A percentile compares a stretch with the other conserved stretches of the same genome.
Conservation (phyloP, 1,140 invertebrate species). For the Apis dorsata region DNA sequence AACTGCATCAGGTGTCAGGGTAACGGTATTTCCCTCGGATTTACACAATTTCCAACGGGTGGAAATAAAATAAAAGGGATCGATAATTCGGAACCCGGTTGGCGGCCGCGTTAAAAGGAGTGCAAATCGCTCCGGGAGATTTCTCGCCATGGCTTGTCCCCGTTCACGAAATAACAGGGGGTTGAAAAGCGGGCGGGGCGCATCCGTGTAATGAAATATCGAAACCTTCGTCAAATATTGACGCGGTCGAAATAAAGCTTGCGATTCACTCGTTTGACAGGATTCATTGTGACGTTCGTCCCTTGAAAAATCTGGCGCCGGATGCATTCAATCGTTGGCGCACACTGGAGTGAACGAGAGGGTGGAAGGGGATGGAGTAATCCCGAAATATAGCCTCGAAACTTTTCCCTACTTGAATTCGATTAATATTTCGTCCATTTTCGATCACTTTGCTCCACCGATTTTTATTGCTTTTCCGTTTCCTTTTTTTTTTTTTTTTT, state of each 20-base stretch:
- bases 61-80: background rate
- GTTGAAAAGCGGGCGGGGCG: background rate
- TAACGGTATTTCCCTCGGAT: background rate
- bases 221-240: constrained; percentile 50
- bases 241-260: constrained; percentile 44
- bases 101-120: background rate
- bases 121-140: background rate
- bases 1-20: background rate
- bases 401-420: constrained; percentile 3
- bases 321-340: constrained; percentile 4
- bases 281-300: constrained; percentile 35
- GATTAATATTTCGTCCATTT: constrained; percentile 13
- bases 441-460: background rate
- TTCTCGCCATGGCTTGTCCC: background rate
- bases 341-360: background rate
- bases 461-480: background rate
- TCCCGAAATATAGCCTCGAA: background rate
- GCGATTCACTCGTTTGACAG: constrained; percentile 35
- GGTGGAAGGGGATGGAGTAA: background rate
- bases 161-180: constrained; percentile 2
- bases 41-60: background rate
- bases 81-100: background rate
- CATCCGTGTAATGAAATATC: constrained; percentile 45
- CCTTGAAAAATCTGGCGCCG: constrained; percentile 12
- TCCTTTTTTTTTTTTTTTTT: too few relatives aligned